Evolutionary conservation across 2,797 vertebrate genomes (phyloP), one percentile per base, ranked within the genome.

Genomic region (Silurus lanzhouensis): DNA sequence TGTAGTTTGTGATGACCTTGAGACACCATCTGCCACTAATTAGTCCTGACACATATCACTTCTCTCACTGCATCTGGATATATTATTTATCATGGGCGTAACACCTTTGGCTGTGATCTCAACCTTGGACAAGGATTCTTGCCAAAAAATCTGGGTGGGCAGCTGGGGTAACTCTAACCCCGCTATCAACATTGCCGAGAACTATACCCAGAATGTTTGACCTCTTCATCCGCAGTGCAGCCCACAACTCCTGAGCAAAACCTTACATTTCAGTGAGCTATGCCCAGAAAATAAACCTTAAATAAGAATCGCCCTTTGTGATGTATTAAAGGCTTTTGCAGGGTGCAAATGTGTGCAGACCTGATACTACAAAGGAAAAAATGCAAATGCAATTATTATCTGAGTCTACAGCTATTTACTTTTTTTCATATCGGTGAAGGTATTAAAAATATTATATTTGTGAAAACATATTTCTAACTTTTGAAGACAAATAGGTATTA

Each of bases 121-220:
- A 76, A 82, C 83, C 92, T 91, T 92, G 93, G 93, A 94, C 92
- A 92, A 90, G 90, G 90, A 84, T 91, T 92, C 89, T 88, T 92
- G 93, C 93, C 93, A 94, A 92, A 74, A 88, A 93, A 94, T 93
- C 89, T 92, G 93, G 93, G 93, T 93, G 93, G 92, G 94, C 94
- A 95, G 93, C 93, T 94, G 94, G 92, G 91, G 94, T 93, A 95
- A 95, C 93, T 89, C 88, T 92, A 95, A 44, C 67, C 63, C 91
- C 90, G 88, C 88, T 86, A 88, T 86, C 61, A 88, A 88, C 86
- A 88, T 15, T 60, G 91, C 93, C 94, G 93, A 93, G 92, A 90
- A 92, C 92, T 46, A 90, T 88, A 87, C 92, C 78, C 88, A 90
- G 91, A 87, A 92, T 93, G 91, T 92, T 89, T 93, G 92, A 92